Conservation (phyloP, 2,797 vertebrate species). For the Chelon labrosus region DNA sequence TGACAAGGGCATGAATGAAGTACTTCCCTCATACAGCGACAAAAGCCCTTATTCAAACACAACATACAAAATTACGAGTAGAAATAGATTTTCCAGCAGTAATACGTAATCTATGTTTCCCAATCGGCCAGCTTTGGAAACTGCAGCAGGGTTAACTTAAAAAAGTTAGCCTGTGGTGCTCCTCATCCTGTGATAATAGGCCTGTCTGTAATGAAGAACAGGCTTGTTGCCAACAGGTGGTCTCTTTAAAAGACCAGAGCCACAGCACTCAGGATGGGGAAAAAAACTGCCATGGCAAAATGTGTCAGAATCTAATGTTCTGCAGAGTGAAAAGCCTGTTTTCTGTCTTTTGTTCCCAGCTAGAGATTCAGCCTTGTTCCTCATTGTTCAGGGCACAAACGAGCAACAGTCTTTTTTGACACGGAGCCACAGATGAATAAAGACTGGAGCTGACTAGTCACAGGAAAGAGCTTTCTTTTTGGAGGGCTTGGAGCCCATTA, state of each 20-base stretch:
- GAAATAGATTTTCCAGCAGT: slow-evolving; percentile 54
- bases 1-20: slow-evolving; percentile 64
- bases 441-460: slow-evolving; percentile 98
- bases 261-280: slow-evolving; percentile 90
- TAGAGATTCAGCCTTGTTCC: slow-evolving; percentile 98
- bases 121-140: slow-evolving; percentile 66
- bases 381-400: slow-evolving; percentile 97
- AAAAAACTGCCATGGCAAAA: slow-evolving; percentile 88
- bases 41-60: slow-evolving; percentile 62
- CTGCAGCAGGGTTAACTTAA: slow-evolving; percentile 85
- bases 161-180: slow-evolving; percentile 85
- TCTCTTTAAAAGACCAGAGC: slow-evolving; percentile 96
- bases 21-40: slow-evolving; percentile 37
- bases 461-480: slow-evolving; percentile 92
- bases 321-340: slow-evolving; percentile 99
- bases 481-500: slow-evolving; percentile 87
- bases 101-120: slow-evolving; percentile 57
- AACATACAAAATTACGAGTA: slow-evolving; percentile 59
- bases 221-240: slow-evolving; percentile 97
- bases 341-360: slow-evolving; percentile 97
- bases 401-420: slow-evolving; percentile 99
- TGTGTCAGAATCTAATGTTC: slow-evolving; percentile 99
- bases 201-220: slow-evolving; percentile 87
- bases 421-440: slow-evolving; percentile 99
- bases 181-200: slow-evolving; percentile 86